These are phyloP conservation scores for Phrixothrix hirtus DNA, from an alignment of 2,888 invertebrate species.

Conservation along the genomic window DNA sequence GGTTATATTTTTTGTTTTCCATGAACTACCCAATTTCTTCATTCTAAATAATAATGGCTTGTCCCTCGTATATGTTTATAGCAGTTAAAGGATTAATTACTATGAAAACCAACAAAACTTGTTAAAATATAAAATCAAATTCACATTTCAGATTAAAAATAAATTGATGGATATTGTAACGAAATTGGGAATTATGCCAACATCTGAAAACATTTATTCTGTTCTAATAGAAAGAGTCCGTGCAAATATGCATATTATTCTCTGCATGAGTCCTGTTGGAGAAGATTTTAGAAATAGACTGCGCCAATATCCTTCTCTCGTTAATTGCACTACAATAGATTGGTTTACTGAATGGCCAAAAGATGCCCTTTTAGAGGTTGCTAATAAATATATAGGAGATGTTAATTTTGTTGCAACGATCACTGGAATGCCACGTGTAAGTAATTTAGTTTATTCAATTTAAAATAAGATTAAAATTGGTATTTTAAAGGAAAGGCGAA, in stretches of 20 bases:
- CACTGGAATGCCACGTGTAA: conserved; percentile 63
- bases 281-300: conserved; percentile 81
- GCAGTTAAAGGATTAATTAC: too few relatives aligned
- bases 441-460: too few relatives aligned
- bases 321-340: conserved; percentile 86
- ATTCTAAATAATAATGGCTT: too few relatives aligned
- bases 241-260: conserved; percentile 75
- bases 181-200: conserved; percentile 62
- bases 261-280: conserved; percentile 90
- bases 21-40: too few relatives aligned
- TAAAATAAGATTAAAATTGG: background rate
- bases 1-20: too few relatives aligned
- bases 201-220: conserved; percentile 71
- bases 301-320: conserved; percentile 84
- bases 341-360: conserved; percentile 91
- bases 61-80: too few relatives aligned
- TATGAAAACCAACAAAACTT: too few relatives aligned
- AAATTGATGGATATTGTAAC: conserved; percentile 63
- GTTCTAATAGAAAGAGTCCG: conserved; percentile 79
- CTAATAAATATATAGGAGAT: conserved; percentile 76
- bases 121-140: conserved; percentile 1
- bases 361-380: conserved; percentile 87
- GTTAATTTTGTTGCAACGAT: conserved; percentile 73
- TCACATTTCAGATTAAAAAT: conserved; percentile 55
- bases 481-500: conserved; percentile 45